Conservation (phyloP, 2,888 invertebrate species). For the Agrotis puta region DNA sequence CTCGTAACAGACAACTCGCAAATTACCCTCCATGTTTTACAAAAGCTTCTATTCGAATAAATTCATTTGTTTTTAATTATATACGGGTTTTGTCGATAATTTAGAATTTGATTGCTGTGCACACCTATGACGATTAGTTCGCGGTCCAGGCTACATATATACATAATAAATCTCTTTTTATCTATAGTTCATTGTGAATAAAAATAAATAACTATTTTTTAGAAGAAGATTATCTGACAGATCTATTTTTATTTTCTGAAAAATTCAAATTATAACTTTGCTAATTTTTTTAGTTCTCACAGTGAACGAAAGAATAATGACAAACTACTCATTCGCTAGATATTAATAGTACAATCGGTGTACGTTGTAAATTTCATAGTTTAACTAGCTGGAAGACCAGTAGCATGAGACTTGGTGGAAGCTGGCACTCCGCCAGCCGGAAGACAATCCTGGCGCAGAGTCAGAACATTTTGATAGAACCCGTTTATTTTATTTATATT, state of each 20-base stretch:
- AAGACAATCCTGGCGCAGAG: conserved; percentile 83
- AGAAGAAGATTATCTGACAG: no score
- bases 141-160: no score
- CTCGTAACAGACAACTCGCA: conserved; percentile 21
- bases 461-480: conserved; percentile 83
- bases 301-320: not conserved
- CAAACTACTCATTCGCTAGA: not conserved
- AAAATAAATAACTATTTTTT: no score
- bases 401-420: conserved; percentile 70
- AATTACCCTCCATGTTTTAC: conserved; percentile 25
- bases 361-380: conserved; percentile 70
- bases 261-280: no score
- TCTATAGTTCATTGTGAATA: no score
- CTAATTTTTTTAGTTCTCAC: not conserved
- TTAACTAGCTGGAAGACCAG: conserved; percentile 73
- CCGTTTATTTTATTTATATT: conserved; percentile 71
- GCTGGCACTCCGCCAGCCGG: conserved; percentile 83
- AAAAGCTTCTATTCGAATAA: conserved; percentile 13
- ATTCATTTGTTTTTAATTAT: not conserved
- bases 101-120: not conserved
- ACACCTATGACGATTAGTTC: no score
- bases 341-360: conserved; percentile 46
- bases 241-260: no score
- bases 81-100: not conserved
- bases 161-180: no score